Evolutionary conservation across 1,140 invertebrate genomes (phyloP), one percentile per base, ranked within the genome.

Genomic region (Acromyrmex charruanus): DNA sequence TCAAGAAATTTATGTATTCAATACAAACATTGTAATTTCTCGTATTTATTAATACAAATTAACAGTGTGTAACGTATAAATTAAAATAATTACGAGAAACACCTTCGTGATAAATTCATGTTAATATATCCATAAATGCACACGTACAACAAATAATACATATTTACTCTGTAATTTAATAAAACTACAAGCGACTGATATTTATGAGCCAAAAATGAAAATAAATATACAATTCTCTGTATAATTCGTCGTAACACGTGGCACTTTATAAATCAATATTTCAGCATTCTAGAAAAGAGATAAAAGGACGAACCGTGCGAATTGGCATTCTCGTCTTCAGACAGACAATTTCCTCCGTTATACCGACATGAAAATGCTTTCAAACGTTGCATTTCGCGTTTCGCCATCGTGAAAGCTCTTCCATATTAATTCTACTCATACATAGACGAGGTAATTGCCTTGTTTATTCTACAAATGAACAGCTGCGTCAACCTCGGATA

Each of bases 191-290:
- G 18, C 3, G 25, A 31, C 25, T 28, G 21, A 39, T 59, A 44
- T 39, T 59, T 1, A 7, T 49, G 18, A 35, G n/a, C 14, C 25
- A 59, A 25, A 61, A 61, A 61, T 74, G 49, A 0, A 59, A 49
- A 51, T 61, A 75, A 74, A 25, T 61, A 10, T 44, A 31, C 51
- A 25, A 74, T 66, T 53, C 39, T 9, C 18, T 49, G 35, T 18
- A 72, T 71, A 69, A 71, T 63, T 75, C 25, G 14, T 14, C 12
- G 25, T 74, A 61, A 31, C 68, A 74, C 80, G 69, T 84, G 80
- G 55, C 25, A 63, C 21, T 49, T 58, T 4, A 31, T 72, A 72
- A 82, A 82, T 82, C 80, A 74, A 82, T 84, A 84, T 84, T 28
- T 39, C 66, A 49, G 39, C 25, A n/a, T 74, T 55, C 7, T 7